phyloP scores from a whole-genome alignment of 2,888 invertebrate genomes.

The Stomorhina lunata region DNA sequence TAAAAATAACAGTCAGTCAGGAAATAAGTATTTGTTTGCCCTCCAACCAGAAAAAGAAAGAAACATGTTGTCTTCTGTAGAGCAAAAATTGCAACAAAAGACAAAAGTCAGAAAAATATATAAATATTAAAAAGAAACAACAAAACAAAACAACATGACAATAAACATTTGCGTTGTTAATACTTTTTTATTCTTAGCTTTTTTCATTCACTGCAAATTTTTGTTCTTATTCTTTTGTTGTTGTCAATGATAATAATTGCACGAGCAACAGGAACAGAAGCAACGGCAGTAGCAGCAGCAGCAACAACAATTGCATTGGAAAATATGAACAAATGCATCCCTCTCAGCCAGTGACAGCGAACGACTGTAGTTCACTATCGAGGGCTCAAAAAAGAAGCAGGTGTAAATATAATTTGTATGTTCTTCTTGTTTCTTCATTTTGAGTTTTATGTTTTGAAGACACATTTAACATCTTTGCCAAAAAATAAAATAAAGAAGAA shows the following conservation, averaged over 20 bases:
- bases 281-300: not conserved
- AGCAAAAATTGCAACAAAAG: not conserved
- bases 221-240: conserved; percentile 1
- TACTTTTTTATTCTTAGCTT: not conserved
- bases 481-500: not conserved
- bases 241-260: conserved; percentile 17
- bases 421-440: not conserved
- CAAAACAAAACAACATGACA: not conserved
- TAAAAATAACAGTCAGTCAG: too few species aligned
- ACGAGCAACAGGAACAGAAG: not conserved
- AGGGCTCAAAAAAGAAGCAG: conserved; percentile 32
- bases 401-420: conserved; percentile 38
- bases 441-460: conserved; percentile 3
- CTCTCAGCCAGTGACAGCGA: too few species aligned
- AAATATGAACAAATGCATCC: too few species aligned
- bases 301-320: too few species aligned
- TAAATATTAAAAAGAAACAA: conserved; percentile 39
- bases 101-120: not conserved
- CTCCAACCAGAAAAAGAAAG: not conserved
- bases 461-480: conserved; percentile 19
- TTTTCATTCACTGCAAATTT: not conserved
- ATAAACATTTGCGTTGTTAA: not conserved
- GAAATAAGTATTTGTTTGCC: conserved; percentile 1
- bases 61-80: not conserved
- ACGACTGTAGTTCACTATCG: too few species aligned